Percentiles rank a stretch among this genome's conserved stretches.
phyloP scores from a whole-genome alignment of 2,113 vertebrate species.

The Pituophis catenifer region DNA sequence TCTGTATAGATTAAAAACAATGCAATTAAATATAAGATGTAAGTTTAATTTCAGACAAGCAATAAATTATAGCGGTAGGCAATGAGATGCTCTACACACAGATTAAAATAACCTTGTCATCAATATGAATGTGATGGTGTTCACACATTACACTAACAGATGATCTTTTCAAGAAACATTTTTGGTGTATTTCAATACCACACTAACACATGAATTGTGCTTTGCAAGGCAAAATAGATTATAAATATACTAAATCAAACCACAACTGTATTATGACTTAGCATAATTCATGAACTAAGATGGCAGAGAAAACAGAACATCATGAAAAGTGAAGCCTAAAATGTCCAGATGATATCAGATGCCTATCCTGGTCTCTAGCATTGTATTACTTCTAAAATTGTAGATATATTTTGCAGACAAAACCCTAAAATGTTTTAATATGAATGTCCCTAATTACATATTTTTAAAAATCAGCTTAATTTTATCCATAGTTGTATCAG shows the following conservation, averaged over 20 bases:
- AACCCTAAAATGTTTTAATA: neutral
- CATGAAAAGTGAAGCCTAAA: neutral
- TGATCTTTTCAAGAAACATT: neutral
- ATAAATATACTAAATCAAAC: neutral
- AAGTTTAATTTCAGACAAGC: neutral
- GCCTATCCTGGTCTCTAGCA: neutral
- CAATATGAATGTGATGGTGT: neutral
- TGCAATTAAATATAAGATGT: neutral
- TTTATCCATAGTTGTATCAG: neutral
- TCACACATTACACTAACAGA: neutral
- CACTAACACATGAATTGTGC: neutral
- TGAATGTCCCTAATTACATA: neutral
- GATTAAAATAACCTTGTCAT: neutral
- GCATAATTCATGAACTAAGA: neutral
- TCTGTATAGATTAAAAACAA: neutral
- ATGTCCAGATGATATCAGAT: neutral
- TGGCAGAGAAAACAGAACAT: neutral
- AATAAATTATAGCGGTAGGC: neutral
- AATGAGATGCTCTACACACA: neutral
- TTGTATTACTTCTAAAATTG: neutral
- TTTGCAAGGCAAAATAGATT: neutral
- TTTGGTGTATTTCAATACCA: neutral
- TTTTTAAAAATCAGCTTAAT: neutral
- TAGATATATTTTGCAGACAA: neutral
- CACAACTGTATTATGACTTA: neutral